Base-by-base conservation (phyloP, 2,888 invertebrate genomes). In the Ophioninae sp. region DNA sequence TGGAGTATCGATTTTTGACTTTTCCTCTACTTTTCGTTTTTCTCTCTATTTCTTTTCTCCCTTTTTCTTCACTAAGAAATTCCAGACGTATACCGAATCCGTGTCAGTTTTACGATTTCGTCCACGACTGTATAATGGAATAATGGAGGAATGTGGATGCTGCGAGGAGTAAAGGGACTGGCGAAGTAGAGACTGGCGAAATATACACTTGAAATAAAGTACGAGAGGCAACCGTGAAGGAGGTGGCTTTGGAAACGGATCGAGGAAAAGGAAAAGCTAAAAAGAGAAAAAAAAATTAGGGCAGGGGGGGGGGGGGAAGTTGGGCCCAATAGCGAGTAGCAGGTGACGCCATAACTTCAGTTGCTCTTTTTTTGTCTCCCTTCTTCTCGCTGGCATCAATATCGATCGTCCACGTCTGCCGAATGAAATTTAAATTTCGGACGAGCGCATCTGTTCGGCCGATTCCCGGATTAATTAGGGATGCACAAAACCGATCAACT, bases 351-450 rank as follows among this genome's bases (percentile, higher is more conserved):
- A 83, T 86, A 86, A 30, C 30, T 85, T 84, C 79, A 82, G 79
- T 86, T 72, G 84, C 76, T 86, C 79, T 70, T 81, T 76, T 76
- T 67, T 80, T 64, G 74, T 78, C 75, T 73, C 67, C 67, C 74
- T 37, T 57, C 67, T 30, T 59, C 65, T 39, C 59, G 8, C 64
- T 64, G 68, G 17, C 76, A 62, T 70, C 37, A 41, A 76, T 57
- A 61, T 72, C n/a, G n/a, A 57, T 41, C n/a, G 80, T 65, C 56
- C 73, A 74, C 69, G 79, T 75, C 83, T 78, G 72, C 70, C 82
- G 87, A 89, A 90, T 90, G 30, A 89, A 90, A 91, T 90, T 91
- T 90, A 88, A 90, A 90, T 89, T 88, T 87, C 8, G 81, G 85
- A 81, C 86, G 87, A 76, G 82, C 88, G 86, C 90, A 91, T 90